Evolutionary conservation across 1,140 invertebrate species (phyloP), one percentile per base, ranked within the genome.

Genomic region (Magallana angulata): DNA sequence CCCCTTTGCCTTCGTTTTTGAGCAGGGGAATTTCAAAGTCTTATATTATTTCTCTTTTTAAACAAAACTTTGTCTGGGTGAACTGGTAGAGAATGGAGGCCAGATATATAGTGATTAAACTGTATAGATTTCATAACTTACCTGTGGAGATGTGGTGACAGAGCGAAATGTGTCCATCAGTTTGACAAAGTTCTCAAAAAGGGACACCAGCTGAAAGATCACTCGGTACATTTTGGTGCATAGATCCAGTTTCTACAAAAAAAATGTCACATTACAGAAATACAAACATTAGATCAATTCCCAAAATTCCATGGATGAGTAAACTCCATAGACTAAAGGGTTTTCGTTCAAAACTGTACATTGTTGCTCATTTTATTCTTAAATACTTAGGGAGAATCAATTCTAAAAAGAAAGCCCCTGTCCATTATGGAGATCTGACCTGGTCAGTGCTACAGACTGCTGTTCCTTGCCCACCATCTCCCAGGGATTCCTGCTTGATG

Each of bases 131-230:
- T 48, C 36, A 24, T 18, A 9, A 76, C 36, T 76, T 76, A 94
- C 92, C 90, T 94, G 92, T 88, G 91, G 89, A n/a, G 91, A 90
- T 64, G 91, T 88, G 16, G 96, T 95, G 8, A 96, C 95, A 14
- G 94, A 94, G 16, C 95, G 95, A n/a, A 97, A 94, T 0, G 96
- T 95, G 0, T 95, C 94, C 84, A 98, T 96, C 96, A 99, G 97
- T 95, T 99, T 99, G 92, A 97, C 97, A 90, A 98, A 98, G 18
- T 97, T 97, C 95, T 99, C 98, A 81, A 98, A 96, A 3, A 99
- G 95, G 36, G 99, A 94, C 11, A 99, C 95, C 14, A 99, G 95
- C 93, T 99, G 98, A 92, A 99, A 99, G 93, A 99, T 97, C 5
- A 99, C 95, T 93, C 98, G 98, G 94, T 99, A 99, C 11, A 99